These are phyloP conservation scores for Leucophenga montana DNA, from an alignment of 2,888 invertebrate species.

Conservation along the genomic window DNA sequence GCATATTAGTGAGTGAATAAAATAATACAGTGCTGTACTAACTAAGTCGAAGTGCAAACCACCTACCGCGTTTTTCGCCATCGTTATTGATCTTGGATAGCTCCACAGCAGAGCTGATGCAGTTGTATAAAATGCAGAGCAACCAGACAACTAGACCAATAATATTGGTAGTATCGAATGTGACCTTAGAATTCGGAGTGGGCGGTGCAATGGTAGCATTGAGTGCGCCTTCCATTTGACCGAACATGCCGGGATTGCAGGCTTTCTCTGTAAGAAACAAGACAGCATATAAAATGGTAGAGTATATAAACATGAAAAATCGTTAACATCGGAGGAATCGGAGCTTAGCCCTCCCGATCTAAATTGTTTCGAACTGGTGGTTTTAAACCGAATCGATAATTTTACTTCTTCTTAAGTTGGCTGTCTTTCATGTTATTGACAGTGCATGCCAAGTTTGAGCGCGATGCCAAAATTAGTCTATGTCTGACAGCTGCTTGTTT, in stretches of 20 bases:
- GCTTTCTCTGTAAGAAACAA: conserved; percentile 75
- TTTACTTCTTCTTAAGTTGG: too few relatives aligned
- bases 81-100: conserved; percentile 93
- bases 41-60: neutral
- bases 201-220: conserved; percentile 56
- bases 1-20: conserved; percentile 30
- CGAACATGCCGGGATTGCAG: conserved; percentile 84
- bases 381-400: too few relatives aligned
- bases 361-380: too few relatives aligned
- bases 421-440: too few relatives aligned
- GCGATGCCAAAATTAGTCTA: too few relatives aligned
- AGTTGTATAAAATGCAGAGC: conserved; percentile 95
- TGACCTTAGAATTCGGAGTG: conserved; percentile 70
- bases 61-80: conserved; percentile 71
- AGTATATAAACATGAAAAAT: too few relatives aligned
- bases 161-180: conserved; percentile 91
- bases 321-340: too few relatives aligned
- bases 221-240: conserved; percentile 59
- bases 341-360: too few relatives aligned
- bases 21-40: conserved; percentile 9
- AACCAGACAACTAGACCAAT: conserved; percentile 95
- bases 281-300: neutral
- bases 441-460: too few relatives aligned
- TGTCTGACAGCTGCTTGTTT: too few relatives aligned
- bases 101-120: conserved; percentile 93